Conservation (phyloP, 2,113 vertebrate genomes). For the Sclerurus mexicanus region DNA sequence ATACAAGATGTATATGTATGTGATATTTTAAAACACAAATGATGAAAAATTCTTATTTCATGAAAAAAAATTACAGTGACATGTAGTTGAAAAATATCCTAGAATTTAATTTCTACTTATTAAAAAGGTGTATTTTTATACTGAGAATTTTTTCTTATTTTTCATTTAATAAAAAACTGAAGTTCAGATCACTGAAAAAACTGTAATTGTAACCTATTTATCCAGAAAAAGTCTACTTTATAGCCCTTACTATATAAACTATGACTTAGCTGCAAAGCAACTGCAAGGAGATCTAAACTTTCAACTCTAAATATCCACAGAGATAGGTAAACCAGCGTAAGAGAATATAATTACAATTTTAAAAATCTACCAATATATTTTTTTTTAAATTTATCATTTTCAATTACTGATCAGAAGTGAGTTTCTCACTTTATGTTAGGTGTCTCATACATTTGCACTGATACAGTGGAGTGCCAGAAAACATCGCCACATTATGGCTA, state of each 20-base stretch:
- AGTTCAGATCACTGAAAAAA: not conserved
- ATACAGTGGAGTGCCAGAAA: not conserved
- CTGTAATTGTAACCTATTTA: not conserved
- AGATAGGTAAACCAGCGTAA: not conserved
- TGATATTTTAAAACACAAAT: not conserved
- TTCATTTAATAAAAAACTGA: not conserved
- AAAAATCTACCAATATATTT: not conserved
- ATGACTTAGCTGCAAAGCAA: not conserved
- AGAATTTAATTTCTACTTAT: not conserved
- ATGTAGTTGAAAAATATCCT: not conserved
- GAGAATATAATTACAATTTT: not conserved
- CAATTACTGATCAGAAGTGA: not conserved
- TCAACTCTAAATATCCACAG: not conserved
- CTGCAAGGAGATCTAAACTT: not conserved
- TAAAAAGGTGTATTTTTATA: not conserved
- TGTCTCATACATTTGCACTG: not conserved
- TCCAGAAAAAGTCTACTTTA: not conserved
- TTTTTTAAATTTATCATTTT: not conserved
- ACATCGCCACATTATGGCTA: too few species aligned
- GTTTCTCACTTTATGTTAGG: not conserved
- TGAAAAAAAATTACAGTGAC: not conserved
- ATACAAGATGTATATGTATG: not conserved
- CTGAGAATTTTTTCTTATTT: not conserved
- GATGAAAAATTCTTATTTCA: not conserved
- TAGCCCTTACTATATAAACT: not conserved